A percentile compares a stretch with the other conserved stretches of the same genome.
Evolutionary conservation across 2,113 vertebrate species (phyloP).

Genomic region (Hemibagrus wyckioides): DNA sequence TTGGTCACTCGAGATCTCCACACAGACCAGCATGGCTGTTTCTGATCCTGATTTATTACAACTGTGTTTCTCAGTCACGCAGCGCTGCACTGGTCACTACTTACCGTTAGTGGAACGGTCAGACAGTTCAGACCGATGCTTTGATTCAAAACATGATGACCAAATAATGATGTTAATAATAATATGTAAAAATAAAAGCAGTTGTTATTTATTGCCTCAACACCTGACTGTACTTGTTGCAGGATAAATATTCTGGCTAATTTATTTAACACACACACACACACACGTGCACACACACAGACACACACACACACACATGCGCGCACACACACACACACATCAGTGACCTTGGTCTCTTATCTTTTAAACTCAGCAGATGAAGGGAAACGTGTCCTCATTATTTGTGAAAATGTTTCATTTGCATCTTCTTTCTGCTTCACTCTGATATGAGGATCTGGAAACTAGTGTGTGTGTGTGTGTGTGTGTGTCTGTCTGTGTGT

Average conservation of each 20-base stretch:
- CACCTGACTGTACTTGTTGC: not conserved
- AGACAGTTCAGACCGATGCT: too few relatives aligned
- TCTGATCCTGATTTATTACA: not conserved
- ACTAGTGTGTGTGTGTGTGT: conserved; percentile 15
- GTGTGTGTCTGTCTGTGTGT: conserved; percentile 34
- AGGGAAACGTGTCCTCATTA: not conserved
- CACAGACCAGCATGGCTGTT: not conserved
- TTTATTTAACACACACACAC: not conserved
- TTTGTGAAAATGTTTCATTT: not conserved
- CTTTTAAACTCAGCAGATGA: not conserved
- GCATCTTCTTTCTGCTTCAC: not conserved
- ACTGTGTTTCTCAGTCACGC: too few relatives aligned
- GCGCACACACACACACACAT: not conserved
- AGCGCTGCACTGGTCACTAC: not conserved
- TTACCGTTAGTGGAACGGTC: not conserved
- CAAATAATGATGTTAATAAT: too few relatives aligned
- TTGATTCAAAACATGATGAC: too few relatives aligned
- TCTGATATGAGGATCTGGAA: not conserved
- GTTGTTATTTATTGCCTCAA: too few relatives aligned
- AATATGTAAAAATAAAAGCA: too few relatives aligned
- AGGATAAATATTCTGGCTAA: not conserved
- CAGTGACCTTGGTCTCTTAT: not conserved
- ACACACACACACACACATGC: not conserved
- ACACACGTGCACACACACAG: not conserved
- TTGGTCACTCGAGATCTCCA: not conserved